Conservation (phyloP, 2,113 vertebrate genomes). For the Mormyrus lacerda region DNA sequence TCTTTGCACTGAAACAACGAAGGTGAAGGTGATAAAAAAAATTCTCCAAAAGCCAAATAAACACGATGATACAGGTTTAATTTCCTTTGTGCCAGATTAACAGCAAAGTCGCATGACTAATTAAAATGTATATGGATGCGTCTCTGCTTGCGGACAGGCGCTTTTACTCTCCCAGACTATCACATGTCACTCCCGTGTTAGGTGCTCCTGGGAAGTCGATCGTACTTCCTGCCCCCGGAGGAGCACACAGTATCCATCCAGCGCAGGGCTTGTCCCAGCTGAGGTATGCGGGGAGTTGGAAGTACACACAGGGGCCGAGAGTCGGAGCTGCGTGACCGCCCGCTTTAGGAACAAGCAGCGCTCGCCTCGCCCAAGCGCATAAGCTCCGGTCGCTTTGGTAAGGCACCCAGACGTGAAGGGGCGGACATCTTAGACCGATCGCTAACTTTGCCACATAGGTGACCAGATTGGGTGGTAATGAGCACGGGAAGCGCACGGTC, state of each 20-base stretch:
- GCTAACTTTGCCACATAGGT: neutral
- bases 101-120: neutral
- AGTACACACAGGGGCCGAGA: neutral
- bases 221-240: slow-evolving; percentile 52
- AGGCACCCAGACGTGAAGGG: neutral
- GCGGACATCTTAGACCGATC: neutral
- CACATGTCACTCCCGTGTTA: slow-evolving; percentile 51
- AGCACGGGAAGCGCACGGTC: neutral
- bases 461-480: neutral
- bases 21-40: neutral
- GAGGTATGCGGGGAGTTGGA: neutral
- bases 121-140: neutral
- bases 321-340: neutral
- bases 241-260: neutral
- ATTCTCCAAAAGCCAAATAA: neutral
- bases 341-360: neutral
- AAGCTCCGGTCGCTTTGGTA: neutral
- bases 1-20: neutral
- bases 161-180: slow-evolving; percentile 38
- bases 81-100: neutral
- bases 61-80: neutral
- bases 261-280: neutral
- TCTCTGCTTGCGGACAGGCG: neutral
- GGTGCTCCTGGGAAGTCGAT: slow-evolving; percentile 55
- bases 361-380: neutral